A percentile compares a stretch with the other conserved stretches of the same genome.
Conservation (phyloP, 2,113 vertebrate species). For the Tragelaphus imberbis region DNA sequence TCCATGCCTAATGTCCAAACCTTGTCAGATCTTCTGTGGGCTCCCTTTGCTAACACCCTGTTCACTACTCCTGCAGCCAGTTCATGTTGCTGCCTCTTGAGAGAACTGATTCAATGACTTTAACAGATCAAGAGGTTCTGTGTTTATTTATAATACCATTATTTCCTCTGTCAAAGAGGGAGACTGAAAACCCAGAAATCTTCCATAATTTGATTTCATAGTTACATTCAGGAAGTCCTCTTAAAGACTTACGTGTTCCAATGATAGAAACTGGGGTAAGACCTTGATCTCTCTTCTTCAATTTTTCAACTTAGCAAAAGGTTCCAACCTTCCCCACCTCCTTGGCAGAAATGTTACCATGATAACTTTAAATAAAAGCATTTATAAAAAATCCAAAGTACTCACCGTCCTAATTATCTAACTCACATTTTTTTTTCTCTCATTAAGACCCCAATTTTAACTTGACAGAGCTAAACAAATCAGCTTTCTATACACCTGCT, state of each 20-base stretch:
- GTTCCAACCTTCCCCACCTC: background rate
- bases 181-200: conserved; percentile 24
- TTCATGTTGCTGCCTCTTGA: background rate
- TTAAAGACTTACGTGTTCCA: background rate
- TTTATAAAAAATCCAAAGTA: background rate
- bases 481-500: conserved; percentile 6
- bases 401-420: conserved; percentile 27
- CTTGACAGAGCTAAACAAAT: conserved; percentile 45
- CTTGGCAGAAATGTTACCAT: background rate
- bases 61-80: background rate
- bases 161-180: conserved; percentile 30
- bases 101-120: conserved; percentile 26
- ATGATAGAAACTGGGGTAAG: background rate
- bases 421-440: conserved; percentile 40
- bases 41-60: background rate
- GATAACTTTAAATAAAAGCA: conserved; percentile 20
- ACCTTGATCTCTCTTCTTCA: background rate
- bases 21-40: background rate
- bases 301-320: conserved; percentile 17
- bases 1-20: background rate
- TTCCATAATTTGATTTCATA: conserved; percentile 26
- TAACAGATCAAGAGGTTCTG: conserved; percentile 29
- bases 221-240: background rate
- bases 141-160: conserved; percentile 31
- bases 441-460: conserved; percentile 46